Evolutionary conservation across 1,140 invertebrate genomes (phyloP).

Genomic region (Drosophila orena): DNA sequence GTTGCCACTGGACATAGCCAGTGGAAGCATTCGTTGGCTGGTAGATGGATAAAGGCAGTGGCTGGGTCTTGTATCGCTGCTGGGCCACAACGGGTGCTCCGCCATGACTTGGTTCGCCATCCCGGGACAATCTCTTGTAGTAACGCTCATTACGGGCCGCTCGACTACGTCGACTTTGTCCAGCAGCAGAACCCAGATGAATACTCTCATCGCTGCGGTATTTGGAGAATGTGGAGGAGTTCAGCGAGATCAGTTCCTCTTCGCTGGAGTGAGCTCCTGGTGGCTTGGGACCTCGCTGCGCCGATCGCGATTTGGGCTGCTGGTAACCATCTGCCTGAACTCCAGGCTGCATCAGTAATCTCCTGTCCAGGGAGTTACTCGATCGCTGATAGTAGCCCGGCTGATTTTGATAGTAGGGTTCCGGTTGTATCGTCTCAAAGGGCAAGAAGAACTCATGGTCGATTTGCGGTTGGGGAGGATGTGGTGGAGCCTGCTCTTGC

Average conservation of each 20-base stretch:
- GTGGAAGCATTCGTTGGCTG: conserved; percentile 33
- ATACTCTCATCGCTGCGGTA: conserved; percentile 89
- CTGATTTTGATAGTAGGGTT: conserved; percentile 77
- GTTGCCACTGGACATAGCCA: conserved; percentile 72
- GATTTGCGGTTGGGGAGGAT: conserved; percentile 32
- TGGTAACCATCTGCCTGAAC: conserved; percentile 18
- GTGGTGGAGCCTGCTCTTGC: conserved; percentile 19
- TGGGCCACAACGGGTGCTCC: conserved; percentile 78
- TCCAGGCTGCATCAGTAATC: conserved; percentile 58
- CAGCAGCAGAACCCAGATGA: conserved; percentile 85
- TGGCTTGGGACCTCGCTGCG: conserved; percentile 84
- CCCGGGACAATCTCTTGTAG: conserved; percentile 89
- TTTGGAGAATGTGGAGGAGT: conserved; percentile 87
- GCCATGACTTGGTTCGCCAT: conserved; percentile 87
- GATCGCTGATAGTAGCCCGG: conserved; percentile 84
- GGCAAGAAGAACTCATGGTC: conserved; percentile 86
- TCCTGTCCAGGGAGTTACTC: conserved; percentile 79
- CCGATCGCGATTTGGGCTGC: conserved; percentile 49
- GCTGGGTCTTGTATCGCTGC: conserved; percentile 78
- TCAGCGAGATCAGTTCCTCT: conserved; percentile 88
- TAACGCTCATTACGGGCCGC: conserved; percentile 92
- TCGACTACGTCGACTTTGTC: conserved; percentile 86
- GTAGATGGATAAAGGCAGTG: conserved; percentile 76
- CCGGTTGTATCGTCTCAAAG: conserved; percentile 85
- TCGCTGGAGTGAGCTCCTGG: conserved; percentile 89